Percentiles rank a stretch among this genome's conserved stretches.
These are phyloP conservation scores for Harpagoxenus sublaevis DNA, from an alignment of 2,888 invertebrate species.

Conservation along the genomic window DNA sequence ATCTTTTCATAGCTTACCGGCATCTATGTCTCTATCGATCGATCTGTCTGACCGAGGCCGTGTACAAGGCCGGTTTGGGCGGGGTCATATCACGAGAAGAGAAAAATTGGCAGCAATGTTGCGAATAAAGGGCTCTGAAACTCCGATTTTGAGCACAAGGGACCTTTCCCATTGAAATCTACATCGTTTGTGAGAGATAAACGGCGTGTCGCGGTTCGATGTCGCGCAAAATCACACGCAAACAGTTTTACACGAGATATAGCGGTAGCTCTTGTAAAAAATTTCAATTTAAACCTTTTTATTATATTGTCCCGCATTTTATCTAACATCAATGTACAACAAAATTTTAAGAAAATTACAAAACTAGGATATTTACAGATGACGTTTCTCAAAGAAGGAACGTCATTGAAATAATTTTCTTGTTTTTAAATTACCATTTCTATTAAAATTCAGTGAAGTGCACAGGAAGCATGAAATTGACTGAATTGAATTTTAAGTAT, in stretches of 20 bases:
- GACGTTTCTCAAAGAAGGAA: background rate
- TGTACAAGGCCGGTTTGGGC: constrained; percentile 68
- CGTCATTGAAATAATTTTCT: background rate
- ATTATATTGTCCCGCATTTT: background rate
- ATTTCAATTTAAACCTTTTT: background rate
- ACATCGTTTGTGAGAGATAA: constrained; percentile 5
- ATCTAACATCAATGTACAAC: background rate
- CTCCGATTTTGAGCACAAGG: constrained; percentile 7
- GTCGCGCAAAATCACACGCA: background rate
- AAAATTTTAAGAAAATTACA: background rate
- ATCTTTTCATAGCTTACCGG: constrained; percentile 69
- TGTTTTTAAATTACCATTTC: background rate
- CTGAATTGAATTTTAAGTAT: background rate
- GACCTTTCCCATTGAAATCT: background rate
- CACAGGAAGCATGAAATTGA: background rate
- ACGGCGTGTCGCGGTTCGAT: background rate
- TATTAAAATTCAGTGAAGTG: background rate
- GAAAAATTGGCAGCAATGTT: constrained; percentile 61
- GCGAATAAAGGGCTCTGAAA: background rate
- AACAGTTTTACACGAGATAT: background rate
- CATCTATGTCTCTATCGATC: constrained; percentile 74
- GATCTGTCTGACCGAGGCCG: constrained; percentile 66
- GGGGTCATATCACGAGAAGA: constrained; percentile 61
- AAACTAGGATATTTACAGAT: background rate
- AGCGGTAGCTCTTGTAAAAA: background rate